phyloP scores from a whole-genome alignment of 30 jellyfish, hydroid and myxozoan species.

The Aurelia sp. region DNA sequence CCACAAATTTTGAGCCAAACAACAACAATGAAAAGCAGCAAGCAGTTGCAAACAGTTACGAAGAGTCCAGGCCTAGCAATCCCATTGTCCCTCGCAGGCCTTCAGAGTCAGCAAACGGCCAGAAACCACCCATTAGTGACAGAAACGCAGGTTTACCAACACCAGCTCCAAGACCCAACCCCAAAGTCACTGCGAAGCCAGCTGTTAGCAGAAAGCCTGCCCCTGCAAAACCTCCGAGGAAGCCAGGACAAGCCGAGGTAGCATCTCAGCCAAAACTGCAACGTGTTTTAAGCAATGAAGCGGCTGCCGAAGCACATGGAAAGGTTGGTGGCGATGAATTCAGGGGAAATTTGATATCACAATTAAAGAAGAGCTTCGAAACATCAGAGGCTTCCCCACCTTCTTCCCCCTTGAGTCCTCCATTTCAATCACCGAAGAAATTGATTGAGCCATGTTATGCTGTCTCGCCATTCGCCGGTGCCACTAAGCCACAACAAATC shows the following conservation, averaged over 20 bases:
- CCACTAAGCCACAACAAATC: slow-evolving; percentile 17
- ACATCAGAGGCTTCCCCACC: slow-evolving; percentile 3
- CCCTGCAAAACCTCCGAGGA: slow-evolving; percentile 59
- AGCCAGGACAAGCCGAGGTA: not conserved
- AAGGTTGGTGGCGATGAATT: slow-evolving; percentile 13
- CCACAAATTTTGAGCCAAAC: not conserved
- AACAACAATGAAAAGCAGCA: not conserved
- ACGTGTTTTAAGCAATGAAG: not conserved
- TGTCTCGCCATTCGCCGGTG: slow-evolving; percentile 42
- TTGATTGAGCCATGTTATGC: slow-evolving; percentile 66
- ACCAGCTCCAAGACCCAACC: slow-evolving; percentile 21
- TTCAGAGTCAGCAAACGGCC: not conserved
- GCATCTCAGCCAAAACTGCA: not conserved
- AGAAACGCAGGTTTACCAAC: slow-evolving; percentile 3
- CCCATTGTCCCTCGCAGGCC: not conserved
- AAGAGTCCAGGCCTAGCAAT: slow-evolving; percentile 1
- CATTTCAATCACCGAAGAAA: slow-evolving; percentile 20
- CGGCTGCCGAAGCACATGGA: not conserved
- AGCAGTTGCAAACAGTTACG: not conserved
- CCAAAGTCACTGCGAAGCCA: slow-evolving; percentile 36
- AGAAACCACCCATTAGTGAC: not conserved
- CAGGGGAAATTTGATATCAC: slow-evolving; percentile 52
- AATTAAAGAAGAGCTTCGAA: slow-evolving; percentile 65
- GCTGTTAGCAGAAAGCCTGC: slow-evolving; percentile 23
- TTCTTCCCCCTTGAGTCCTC: not conserved